These are phyloP conservation scores for Pseudomyrmex cubaensis DNA, from an alignment of 1,140 invertebrate species.

Conservation along the genomic window DNA sequence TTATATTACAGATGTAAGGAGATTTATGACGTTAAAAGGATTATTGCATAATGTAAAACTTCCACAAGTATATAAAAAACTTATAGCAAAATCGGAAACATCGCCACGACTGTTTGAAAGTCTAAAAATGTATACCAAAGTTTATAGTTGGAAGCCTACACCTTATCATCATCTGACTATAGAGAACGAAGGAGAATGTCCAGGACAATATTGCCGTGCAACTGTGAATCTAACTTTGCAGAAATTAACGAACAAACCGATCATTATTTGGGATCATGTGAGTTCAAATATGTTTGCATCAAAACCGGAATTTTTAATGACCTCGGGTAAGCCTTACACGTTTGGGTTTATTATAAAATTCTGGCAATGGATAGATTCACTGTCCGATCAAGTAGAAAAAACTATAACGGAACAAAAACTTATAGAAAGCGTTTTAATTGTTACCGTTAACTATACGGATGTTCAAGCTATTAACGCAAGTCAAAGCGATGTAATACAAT, in stretches of 20 bases:
- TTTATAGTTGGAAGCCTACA: conserved; percentile 73
- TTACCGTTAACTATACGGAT: conserved; percentile 90
- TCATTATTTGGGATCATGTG: conserved; percentile 86
- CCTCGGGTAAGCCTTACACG: conserved; percentile 83
- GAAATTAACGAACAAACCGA: conserved; percentile 85
- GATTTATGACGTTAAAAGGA: conserved; percentile 68
- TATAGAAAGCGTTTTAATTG: conserved; percentile 90
- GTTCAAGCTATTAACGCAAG: conserved; percentile 90
- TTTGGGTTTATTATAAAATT: conserved; percentile 92
- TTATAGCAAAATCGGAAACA: conserved; percentile 38
- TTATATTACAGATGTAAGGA: conserved; percentile 71
- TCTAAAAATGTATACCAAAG: conserved; percentile 49
- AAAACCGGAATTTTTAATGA: conserved; percentile 87
- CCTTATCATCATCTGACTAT: conserved; percentile 85
- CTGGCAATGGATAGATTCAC: conserved; percentile 89
- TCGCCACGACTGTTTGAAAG: conserved; percentile 45
- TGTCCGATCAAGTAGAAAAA: conserved; percentile 46
- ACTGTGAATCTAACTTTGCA: conserved; percentile 87
- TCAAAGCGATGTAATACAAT: conserved; percentile 89
- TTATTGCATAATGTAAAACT: conserved; percentile 72
- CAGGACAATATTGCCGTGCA: conserved; percentile 87
- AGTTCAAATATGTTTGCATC: conserved; percentile 88
- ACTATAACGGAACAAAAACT: conserved; percentile 84
- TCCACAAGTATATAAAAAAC: conserved; percentile 62
- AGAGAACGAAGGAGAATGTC: conserved; percentile 88